These are phyloP conservation scores for Lordiphosa clarofinis DNA, from an alignment of 1,140 invertebrate species.

Conservation along the genomic window DNA sequence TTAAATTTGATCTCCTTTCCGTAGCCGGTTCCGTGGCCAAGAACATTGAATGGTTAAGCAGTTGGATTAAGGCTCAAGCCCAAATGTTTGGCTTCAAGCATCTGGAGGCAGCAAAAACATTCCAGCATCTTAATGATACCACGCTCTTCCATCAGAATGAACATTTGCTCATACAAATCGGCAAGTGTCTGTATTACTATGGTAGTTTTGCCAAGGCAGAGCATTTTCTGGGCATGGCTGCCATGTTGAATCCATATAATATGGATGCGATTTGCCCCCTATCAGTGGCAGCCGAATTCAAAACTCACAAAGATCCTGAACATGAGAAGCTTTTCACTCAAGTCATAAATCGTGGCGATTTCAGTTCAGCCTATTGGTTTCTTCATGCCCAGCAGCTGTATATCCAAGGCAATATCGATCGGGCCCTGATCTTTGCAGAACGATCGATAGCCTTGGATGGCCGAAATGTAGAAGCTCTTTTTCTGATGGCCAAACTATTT, in stretches of 20 bases:
- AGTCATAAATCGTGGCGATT: conserved; percentile 79
- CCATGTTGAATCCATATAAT: conserved; percentile 82
- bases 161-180: conserved; percentile 84
- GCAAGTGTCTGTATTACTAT: conserved; percentile 85
- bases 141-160: conserved; percentile 84
- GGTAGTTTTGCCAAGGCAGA: conserved; percentile 81
- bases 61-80: conserved; percentile 86
- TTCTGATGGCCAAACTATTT: conserved; percentile 86
- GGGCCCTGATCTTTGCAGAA: conserved; percentile 83
- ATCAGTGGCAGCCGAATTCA: conserved; percentile 80
- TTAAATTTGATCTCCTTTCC: background rate
- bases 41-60: conserved; percentile 83
- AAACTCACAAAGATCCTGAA: conserved; percentile 78
- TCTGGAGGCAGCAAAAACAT: conserved; percentile 82
- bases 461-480: conserved; percentile 85
- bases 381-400: conserved; percentile 84
- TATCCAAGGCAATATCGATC: conserved; percentile 81
- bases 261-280: conserved; percentile 80
- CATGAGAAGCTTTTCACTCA: conserved; percentile 80
- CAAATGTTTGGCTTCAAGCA: conserved; percentile 84
- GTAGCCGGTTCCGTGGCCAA: conserved; percentile 74
- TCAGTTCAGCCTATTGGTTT: conserved; percentile 83
- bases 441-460: conserved; percentile 81
- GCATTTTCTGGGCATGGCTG: conserved; percentile 80
- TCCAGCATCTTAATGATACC: conserved; percentile 84